Conservation (phyloP, 2,888 invertebrate genomes). For the Geotrupes spiniger region DNA sequence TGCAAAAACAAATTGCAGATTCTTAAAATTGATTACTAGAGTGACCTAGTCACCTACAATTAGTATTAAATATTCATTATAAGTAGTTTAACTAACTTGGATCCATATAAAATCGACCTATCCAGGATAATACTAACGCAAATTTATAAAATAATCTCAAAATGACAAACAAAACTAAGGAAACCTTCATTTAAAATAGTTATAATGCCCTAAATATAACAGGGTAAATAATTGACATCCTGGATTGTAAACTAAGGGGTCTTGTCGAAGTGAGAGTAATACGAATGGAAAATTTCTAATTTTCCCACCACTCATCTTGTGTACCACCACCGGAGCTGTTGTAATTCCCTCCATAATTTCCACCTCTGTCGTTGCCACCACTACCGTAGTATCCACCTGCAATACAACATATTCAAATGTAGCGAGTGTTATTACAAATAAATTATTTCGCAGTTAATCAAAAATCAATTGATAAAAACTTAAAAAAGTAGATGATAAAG, state of each 20-base stretch:
- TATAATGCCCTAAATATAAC: slow-evolving; percentile 23
- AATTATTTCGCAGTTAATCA: no score
- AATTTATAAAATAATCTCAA: slow-evolving; percentile 16
- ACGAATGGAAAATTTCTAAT: slow-evolving; percentile 28
- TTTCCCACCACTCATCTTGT: slow-evolving; percentile 50
- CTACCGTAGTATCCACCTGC: slow-evolving; percentile 40
- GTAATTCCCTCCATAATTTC: slow-evolving; percentile 48
- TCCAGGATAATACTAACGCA: slow-evolving; percentile 18
- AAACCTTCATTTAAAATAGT: slow-evolving; percentile 16
- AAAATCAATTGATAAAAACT: no score
- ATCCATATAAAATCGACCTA: slow-evolving; percentile 6
- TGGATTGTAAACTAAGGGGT: slow-evolving; percentile 18
- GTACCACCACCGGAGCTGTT: slow-evolving; percentile 38
- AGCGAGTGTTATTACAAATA: background rate
- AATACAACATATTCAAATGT: slow-evolving; percentile 8
- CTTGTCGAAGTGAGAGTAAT: no score
- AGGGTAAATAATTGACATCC: slow-evolving; percentile 23
- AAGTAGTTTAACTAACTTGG: slow-evolving; percentile 21
- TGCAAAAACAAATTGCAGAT: slow-evolving; percentile 25
- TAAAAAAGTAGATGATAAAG: no score
- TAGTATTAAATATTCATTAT: slow-evolving; percentile 30
- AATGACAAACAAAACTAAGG: slow-evolving; percentile 12
- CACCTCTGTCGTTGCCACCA: slow-evolving; percentile 42
- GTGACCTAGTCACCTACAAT: slow-evolving; percentile 33
- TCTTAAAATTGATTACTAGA: slow-evolving; percentile 26